A percentile compares a stretch with the other conserved stretches of the same genome.
phyloP scores from a whole-genome alignment of 2,888 invertebrate genomes.

The Campoletis raptor region DNA sequence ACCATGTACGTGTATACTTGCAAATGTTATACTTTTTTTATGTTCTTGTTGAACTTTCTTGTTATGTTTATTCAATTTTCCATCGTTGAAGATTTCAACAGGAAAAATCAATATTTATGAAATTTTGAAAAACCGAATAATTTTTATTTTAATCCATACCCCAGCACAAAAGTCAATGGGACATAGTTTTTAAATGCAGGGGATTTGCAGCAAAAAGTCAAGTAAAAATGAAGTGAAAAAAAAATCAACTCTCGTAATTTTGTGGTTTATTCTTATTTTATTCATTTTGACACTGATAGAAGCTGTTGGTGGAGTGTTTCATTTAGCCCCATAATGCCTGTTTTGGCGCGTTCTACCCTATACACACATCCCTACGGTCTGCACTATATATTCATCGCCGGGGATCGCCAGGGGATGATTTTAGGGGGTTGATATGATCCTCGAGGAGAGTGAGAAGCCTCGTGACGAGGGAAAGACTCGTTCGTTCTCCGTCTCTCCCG shows the following conservation, averaged over 20 bases:
- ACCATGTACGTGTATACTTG: no score
- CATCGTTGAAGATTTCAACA: no score
- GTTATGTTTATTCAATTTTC: no score
- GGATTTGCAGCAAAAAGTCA: no score
- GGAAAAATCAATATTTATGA: no score
- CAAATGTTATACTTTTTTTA: no score
- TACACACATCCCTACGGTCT: neutral
- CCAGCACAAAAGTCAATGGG: no score
- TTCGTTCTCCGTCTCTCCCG: neutral
- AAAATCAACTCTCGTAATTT: neutral
- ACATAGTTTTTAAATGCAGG: no score
- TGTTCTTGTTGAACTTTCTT: no score
- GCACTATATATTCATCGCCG: slow-evolving; percentile 27
- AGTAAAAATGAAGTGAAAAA: no score
- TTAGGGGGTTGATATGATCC: slow-evolving; percentile 55
- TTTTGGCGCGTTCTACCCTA: neutral
- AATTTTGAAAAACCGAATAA: no score
- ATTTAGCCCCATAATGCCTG: slow-evolving; percentile 23
- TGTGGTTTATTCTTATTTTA: neutral
- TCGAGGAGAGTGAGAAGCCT: slow-evolving; percentile 45
- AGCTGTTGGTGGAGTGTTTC: slow-evolving; percentile 7
- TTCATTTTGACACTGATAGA: neutral
- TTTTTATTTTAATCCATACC: no score
- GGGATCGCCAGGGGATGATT: slow-evolving; percentile 46
- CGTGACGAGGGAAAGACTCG: slow-evolving; percentile 31